Conservation (phyloP, 2,888 invertebrate species). For the Eumacrocentrus americanus region DNA sequence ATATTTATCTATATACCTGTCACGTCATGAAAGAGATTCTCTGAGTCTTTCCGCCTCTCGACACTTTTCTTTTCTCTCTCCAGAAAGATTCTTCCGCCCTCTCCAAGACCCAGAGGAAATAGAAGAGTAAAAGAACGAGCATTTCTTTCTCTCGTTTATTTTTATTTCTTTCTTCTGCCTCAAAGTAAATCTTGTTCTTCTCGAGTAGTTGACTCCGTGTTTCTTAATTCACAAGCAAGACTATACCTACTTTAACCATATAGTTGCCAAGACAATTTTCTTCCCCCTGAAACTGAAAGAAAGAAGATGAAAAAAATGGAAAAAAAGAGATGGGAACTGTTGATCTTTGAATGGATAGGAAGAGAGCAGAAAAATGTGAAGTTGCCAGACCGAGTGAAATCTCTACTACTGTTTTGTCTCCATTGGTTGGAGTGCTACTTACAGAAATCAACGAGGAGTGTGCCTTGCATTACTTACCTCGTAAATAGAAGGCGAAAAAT, state of each 20-base stretch:
- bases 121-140: neutral
- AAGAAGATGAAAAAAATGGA: slow-evolving; percentile 3
- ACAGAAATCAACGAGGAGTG: slow-evolving; percentile 55
- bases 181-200: too few relatives aligned
- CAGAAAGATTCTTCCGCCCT: neutral
- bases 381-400: neutral
- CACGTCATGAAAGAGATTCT: too few relatives aligned
- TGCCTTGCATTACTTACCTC: slow-evolving; percentile 53
- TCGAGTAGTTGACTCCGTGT: too few relatives aligned
- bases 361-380: neutral
- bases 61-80: neutral
- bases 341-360: slow-evolving; percentile 1
- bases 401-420: slow-evolving; percentile 29
- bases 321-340: neutral
- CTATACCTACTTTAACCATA: too few relatives aligned
- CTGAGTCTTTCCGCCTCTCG: too few relatives aligned
- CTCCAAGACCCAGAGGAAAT: neutral
- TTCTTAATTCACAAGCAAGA: neutral
- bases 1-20: too few relatives aligned
- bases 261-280: slow-evolving; percentile 2
- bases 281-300: slow-evolving; percentile 10
- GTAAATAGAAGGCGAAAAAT: slow-evolving; percentile 43
- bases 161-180: too few relatives aligned
- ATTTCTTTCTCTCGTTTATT: neutral
- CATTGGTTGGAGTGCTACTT: slow-evolving; percentile 59